Evolutionary conservation across 2,888 invertebrate genomes (phyloP), one percentile per base, ranked within the genome.

Genomic region (Rhagium mordax): DNA sequence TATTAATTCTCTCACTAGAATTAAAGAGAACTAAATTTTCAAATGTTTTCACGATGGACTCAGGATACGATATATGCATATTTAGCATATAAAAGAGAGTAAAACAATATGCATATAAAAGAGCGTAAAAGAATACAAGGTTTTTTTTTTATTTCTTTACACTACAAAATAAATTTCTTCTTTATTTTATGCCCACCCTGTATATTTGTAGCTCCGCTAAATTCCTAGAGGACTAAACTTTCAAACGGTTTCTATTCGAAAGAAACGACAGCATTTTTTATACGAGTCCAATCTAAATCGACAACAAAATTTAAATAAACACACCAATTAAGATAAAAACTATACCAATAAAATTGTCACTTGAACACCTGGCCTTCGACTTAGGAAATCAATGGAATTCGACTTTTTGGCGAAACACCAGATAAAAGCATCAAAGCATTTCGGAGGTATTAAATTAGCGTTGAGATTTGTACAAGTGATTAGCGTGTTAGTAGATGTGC

Each of bases 401-500:
- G 57, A 47, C 47, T 57, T 67, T 57, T 20, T 24, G 29, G 55
- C 67, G 57, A 57, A 33, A 55, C 61, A 47, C 61, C 51, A 51
- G 20, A 51, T 51, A 20, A 49, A 49, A 16, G 6, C 59, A 59
- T 59, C 59, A 33, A 29, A 60, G 33, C 59, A 21, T 13, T 15
- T 61, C 21, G 10, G 48, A 60, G 48, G 15, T 51, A 59, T 67
- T 71, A 67, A 71, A 71, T 71, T 71, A 71, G 71, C 66, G 33
- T 55, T 20, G 53, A 71, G 71, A 71, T 71, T 60, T 59, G 60
- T 66, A 66, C 51, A 29, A 29, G 67, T 48, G 71, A 71, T 71
- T 71, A 66, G 51, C 21, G 49, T 24, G 66, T 57, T 66, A 29
- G 67, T 74, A 68, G 73, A 82, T 81, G 81, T 78, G 80, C 82